Evolutionary conservation across 2,888 invertebrate genomes (phyloP), one percentile per base, ranked within the genome.

Genomic region (Gnatocerus cornutus): DNA sequence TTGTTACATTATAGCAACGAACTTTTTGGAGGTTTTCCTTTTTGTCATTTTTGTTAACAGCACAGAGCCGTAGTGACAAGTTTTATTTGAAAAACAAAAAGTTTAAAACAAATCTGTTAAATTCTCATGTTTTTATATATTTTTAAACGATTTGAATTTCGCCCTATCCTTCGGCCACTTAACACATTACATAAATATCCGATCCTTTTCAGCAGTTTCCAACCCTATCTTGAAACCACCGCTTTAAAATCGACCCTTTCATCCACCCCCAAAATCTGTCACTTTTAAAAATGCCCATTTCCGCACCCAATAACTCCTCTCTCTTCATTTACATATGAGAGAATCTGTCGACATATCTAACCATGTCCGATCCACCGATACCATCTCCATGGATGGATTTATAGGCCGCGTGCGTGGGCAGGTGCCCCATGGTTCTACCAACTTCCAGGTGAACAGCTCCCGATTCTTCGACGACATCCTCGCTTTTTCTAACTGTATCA

Each of bases 321-420:
- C 39, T n/a, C 39, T 37, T 43, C 43, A 78, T 79, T 79, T 78
- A 77, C 78, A 78, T 78, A 78, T 73, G 77, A 74, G 77, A 76
- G 75, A 70, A 79, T 74, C 77, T 78, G 79, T 79, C 76, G 78
- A 77, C 78, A 69, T 71, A 68, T 73, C 68, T 69, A 69, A 69
- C 70, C 72, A 73, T 59, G 59, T 61, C 62, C 29, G 64, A 56
- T 74, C 78, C 77, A 8, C 8, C 16, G 63, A 71, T 81, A 80
- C 73, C 71, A 78, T 77, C 79, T 74, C 55, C 29, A 13, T 46
- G 74, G 77, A 78, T 78, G 78, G 78, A 81, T 81, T 81, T 81
- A 81, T 81, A 75, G 77, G 78, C 81, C 80, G 76, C 75, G 79
- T 80, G 81, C 81, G 80, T 80, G 79, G 81, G 82, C 82, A 82